phyloP scores from a whole-genome alignment of 1,140 invertebrate genomes.

The Archivesica marissinica region DNA sequence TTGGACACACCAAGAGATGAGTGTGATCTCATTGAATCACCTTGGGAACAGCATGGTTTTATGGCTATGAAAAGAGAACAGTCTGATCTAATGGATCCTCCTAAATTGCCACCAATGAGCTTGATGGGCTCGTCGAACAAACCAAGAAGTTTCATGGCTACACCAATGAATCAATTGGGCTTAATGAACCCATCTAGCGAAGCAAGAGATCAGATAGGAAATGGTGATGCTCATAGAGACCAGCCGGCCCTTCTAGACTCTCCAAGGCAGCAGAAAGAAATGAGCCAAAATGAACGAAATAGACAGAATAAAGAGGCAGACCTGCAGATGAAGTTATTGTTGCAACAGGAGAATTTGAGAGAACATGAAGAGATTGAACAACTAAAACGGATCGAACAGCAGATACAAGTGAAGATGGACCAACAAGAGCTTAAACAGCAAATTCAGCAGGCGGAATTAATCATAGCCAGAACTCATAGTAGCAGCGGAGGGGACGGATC shows the following conservation, averaged over 20 bases:
- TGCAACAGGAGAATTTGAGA: conserved; percentile 43
- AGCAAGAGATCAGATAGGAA: neutral
- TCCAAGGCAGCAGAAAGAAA: neutral
- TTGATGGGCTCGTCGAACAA: neutral
- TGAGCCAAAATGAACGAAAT: neutral
- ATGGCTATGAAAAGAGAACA: too few species aligned
- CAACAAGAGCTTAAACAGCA: conserved; percentile 12
- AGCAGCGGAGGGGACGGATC: neutral
- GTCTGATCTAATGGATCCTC: neutral
- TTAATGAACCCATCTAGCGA: neutral
- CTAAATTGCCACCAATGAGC: neutral
- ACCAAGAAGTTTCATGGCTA: neutral
- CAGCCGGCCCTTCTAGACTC: neutral
- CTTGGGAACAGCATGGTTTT: too few species aligned
- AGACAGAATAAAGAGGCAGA: conserved; percentile 31
- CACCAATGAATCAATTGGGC: neutral
- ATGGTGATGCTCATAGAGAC: too few species aligned
- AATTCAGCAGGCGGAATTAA: conserved; percentile 32
- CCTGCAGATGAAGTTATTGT: conserved; percentile 47
- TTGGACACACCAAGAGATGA: neutral
- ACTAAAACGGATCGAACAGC: conserved; percentile 11
- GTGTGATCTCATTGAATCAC: too few species aligned
- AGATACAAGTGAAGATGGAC: conserved; percentile 2
- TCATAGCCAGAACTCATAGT: neutral
- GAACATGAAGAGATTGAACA: conserved; percentile 6